These are phyloP conservation scores for Masnerella sp. DNA, from an alignment of 2,888 invertebrate species.

Conservation along the genomic window DNA sequence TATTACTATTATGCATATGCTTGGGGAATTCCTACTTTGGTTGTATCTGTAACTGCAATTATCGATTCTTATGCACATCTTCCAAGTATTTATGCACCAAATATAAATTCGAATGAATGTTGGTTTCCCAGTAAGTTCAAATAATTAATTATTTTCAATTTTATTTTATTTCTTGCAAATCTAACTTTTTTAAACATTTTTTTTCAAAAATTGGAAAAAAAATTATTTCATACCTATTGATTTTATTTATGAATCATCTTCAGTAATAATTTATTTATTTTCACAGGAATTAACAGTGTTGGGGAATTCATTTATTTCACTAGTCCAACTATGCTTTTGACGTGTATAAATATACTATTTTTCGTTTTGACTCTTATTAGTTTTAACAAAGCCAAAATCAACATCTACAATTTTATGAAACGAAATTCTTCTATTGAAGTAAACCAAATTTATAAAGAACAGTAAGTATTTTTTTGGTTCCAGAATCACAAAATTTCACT, in stretches of 20 bases:
- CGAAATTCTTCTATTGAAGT: not conserved
- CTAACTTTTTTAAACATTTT: not conserved
- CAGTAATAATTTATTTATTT: no score
- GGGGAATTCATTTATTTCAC: slow-evolving; percentile 33
- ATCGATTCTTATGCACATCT: not conserved
- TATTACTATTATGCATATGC: slow-evolving; percentile 1
- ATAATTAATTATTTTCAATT: not conserved
- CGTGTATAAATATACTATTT: slow-evolving; percentile 18
- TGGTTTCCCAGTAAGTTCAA: not conserved
- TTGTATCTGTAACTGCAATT: not conserved
- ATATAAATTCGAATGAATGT: not conserved
- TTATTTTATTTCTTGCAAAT: not conserved
- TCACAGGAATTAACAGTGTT: slow-evolving; percentile 20
- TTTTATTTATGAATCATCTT: no score
- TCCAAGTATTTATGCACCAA: not conserved
- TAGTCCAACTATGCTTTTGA: slow-evolving; percentile 13
- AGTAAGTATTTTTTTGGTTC: slow-evolving; percentile 3
- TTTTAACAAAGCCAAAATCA: slow-evolving; percentile 22
- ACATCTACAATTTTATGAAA: slow-evolving; percentile 12
- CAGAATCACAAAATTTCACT: not conserved
- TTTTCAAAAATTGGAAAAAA: no score
- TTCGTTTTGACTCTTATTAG: slow-evolving; percentile 11
- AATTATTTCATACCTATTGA: no score
- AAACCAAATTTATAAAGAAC: slow-evolving; percentile 14
- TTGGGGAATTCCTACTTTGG: slow-evolving; percentile 18